Conservation (phyloP, 1,140 invertebrate genomes). For the Aphis craccivora region DNA sequence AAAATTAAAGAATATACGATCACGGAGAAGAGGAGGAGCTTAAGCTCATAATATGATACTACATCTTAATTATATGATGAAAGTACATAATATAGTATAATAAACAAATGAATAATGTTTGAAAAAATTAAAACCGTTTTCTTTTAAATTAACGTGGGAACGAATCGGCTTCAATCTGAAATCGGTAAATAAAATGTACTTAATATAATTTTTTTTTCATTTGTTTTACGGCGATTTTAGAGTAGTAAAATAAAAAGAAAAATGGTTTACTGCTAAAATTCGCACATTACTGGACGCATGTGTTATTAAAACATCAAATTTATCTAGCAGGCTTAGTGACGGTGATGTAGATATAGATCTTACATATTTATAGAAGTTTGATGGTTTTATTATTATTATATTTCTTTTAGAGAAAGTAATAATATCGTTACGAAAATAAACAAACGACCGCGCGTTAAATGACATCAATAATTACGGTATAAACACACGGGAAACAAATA, state of each 20-base stretch:
- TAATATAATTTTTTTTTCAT: not conserved
- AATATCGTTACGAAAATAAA: not conserved
- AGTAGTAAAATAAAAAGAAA: not conserved
- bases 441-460: not conserved
- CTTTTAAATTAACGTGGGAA: constrained; percentile 30
- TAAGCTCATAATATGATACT: not conserved
- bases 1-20: not conserved
- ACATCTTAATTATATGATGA: not conserved
- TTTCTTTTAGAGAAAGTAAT: constrained; percentile 38
- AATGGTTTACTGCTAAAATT: not conserved
- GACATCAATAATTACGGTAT: not conserved
- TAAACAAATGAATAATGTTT: not conserved
- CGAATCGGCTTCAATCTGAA: not conserved
- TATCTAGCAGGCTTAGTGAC: not conserved
- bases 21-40: not conserved
- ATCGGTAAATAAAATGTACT: not conserved
- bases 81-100: not conserved
- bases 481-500: constrained; percentile 16
- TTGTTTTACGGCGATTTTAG: not conserved
- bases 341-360: not conserved
- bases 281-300: not conserved
- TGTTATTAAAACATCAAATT: constrained; percentile 1
- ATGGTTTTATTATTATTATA: constrained; percentile 20
- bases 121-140: constrained; percentile 19
- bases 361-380: not conserved